Conservation (phyloP, 2,113 vertebrate species). For the Puntigrus tetrazona region DNA sequence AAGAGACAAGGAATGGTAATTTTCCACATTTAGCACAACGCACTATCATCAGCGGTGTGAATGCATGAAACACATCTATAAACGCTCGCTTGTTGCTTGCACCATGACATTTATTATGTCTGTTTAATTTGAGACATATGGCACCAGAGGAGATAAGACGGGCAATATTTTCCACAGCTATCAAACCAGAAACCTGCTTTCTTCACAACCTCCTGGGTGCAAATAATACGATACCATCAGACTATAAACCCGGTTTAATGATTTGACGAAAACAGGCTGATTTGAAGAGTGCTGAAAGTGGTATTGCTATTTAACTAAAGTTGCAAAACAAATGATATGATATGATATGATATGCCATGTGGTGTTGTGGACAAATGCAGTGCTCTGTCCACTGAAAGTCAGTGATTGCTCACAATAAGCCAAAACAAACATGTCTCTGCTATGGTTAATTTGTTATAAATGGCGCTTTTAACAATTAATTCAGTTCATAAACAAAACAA, state of each 20-base stretch:
- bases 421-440: constrained; percentile 8
- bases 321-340: constrained; percentile 14
- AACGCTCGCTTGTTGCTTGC: constrained; percentile 48
- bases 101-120: constrained; percentile 61
- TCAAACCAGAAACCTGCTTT: constrained; percentile 48
- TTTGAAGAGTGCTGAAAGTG: not conserved
- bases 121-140: constrained; percentile 54
- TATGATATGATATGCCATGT: not conserved
- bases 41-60: constrained; percentile 65
- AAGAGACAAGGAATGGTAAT: constrained; percentile 17
- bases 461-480: constrained; percentile 2
- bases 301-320: constrained; percentile 28
- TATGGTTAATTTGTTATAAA: constrained; percentile 1
- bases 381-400: constrained; percentile 32
- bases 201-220: constrained; percentile 32
- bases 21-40: not conserved
- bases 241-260: not conserved
- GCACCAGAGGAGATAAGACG: constrained; percentile 63
- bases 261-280: constrained; percentile 32
- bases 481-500: constrained; percentile 24
- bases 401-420: constrained; percentile 16
- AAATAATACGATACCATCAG: constrained; percentile 47
- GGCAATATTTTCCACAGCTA: constrained; percentile 46
- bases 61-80: constrained; percentile 61
- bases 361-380: constrained; percentile 11